phyloP scores from a whole-genome alignment of 2,797 vertebrate species.

The Chrysocyon brachyurus region DNA sequence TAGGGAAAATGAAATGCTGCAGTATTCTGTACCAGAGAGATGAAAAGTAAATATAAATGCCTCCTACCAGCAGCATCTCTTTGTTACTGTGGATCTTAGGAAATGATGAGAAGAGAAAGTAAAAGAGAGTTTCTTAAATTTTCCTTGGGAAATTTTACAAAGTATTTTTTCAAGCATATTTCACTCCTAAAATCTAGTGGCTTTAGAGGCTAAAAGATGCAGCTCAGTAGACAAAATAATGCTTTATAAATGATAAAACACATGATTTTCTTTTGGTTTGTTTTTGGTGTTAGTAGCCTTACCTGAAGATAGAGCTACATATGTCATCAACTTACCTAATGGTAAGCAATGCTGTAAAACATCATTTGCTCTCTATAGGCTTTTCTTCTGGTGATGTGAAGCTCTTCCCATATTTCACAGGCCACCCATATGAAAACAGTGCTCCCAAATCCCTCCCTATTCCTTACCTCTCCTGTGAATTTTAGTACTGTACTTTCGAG shows the following conservation, averaged over 20 bases:
- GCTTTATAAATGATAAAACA: conserved; percentile 40
- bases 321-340: background rate
- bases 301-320: background rate
- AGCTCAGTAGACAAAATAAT: background rate
- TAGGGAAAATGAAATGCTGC: background rate
- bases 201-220: background rate
- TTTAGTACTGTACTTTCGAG: background rate
- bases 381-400: background rate
- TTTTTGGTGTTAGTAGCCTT: background rate
- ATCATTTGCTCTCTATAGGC: background rate
- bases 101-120: background rate
- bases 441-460: background rate
- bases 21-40: background rate
- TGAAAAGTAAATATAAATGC: background rate
- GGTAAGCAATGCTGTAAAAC: background rate
- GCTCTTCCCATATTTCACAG: background rate
- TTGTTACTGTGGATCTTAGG: background rate
- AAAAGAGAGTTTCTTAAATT: background rate
- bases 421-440: background rate
- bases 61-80: background rate
- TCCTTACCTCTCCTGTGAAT: background rate
- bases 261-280: background rate
- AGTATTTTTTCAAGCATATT: background rate
- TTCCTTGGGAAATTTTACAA: background rate
- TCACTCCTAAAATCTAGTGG: conserved; percentile 11